These are phyloP conservation scores for Leptosomus discolor DNA, from an alignment of 2,113 vertebrate species.

Conservation along the genomic window DNA sequence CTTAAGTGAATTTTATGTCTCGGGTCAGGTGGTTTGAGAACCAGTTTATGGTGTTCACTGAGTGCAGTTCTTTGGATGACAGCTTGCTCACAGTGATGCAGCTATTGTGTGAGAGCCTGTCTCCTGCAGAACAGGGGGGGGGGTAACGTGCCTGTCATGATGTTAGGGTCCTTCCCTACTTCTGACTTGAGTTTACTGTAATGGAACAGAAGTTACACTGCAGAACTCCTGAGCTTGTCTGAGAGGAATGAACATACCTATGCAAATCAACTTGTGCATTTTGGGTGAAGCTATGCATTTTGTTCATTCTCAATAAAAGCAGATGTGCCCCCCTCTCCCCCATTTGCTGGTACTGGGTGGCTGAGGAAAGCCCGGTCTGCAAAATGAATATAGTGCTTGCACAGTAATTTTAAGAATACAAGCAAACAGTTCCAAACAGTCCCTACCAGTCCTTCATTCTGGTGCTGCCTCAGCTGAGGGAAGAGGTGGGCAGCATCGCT, in stretches of 20 bases:
- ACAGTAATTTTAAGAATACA: rapidly evolving
- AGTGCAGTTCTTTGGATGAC: background rate
- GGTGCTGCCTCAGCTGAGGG: background rate
- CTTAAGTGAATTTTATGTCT: background rate
- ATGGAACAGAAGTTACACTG: rapidly evolving
- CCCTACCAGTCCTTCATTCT: rapidly evolving
- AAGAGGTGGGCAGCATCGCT: background rate
- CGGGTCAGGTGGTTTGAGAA: background rate
- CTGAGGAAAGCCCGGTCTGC: background rate
- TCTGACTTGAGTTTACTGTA: background rate
- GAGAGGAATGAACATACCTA: background rate
- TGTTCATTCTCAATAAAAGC: background rate
- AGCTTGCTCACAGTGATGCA: background rate
- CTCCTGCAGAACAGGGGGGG: background rate
- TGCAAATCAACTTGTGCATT: rapidly evolving
- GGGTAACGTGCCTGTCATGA: rapidly evolving
- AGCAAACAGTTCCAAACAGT: background rate
- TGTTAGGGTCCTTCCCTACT: background rate
- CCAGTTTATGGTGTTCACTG: background rate
- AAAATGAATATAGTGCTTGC: background rate
- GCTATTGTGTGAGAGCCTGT: rapidly evolving
- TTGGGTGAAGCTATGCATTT: background rate
- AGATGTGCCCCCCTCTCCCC: too few relatives aligned
- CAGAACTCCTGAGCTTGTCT: background rate
- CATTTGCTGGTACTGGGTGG: background rate